Evolutionary conservation across 2,888 invertebrate species (phyloP).

Genomic region (Lordiphosa andalusiaca): DNA sequence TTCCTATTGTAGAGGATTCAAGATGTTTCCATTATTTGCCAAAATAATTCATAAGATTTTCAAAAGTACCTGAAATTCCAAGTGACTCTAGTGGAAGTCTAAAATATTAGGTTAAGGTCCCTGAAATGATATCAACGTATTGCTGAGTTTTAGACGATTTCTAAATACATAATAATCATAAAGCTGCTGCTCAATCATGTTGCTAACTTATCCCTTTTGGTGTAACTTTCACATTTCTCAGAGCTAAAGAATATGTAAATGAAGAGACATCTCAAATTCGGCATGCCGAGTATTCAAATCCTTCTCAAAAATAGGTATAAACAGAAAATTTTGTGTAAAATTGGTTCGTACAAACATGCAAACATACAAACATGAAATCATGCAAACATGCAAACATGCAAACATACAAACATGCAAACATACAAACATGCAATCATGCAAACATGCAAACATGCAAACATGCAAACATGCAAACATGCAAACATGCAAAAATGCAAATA

Average conservation of each 20-base stretch:
- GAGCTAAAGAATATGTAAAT: conserved; percentile 13
- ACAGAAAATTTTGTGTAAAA: too few species aligned
- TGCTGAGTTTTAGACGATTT: conserved; percentile 40
- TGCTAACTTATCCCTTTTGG: conserved; percentile 15
- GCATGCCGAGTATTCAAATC: conserved; percentile 37
- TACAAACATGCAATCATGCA: too few species aligned
- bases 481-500: too few species aligned
- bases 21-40: conserved; percentile 60
- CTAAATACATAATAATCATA: conserved; percentile 17
- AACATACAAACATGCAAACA: too few species aligned
- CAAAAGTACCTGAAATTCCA: conserved; percentile 72
- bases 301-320: conserved; percentile 18
- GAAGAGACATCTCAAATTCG: conserved; percentile 26
- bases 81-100: conserved; percentile 53
- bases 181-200: conserved; percentile 37
- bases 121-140: conserved; percentile 29
- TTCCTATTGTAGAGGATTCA: conserved; percentile 39
- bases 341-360: too few species aligned
- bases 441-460: too few species aligned
- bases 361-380: too few species aligned
- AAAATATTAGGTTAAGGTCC: conserved; percentile 60
- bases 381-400: too few species aligned
- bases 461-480: too few species aligned
- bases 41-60: conserved; percentile 71
- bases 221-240: conserved; percentile 29